Percentiles rank a stretch among this genome's conserved stretches.
Evolutionary conservation across 2,113 vertebrate species (phyloP).

Genomic region (Eupsittula cactorum): DNA sequence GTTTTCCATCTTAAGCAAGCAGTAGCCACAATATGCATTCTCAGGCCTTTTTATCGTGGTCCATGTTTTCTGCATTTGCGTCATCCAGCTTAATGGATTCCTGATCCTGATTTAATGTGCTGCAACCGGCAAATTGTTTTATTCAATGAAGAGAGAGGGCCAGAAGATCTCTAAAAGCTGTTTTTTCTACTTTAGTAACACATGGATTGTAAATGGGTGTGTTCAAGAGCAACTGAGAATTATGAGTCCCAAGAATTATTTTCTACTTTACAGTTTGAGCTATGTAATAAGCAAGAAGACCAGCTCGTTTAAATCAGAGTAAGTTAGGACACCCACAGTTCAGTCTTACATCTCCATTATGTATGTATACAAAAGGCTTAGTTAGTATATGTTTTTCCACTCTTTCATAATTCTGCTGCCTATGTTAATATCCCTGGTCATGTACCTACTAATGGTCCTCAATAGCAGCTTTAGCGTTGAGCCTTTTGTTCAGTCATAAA

Average conservation of each 20-base stretch:
- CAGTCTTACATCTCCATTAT: neutral
- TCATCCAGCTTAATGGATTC: neutral
- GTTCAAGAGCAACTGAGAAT: neutral
- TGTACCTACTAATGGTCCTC: neutral
- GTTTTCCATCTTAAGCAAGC: neutral
- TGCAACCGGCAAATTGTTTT: neutral
- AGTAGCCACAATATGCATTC: neutral
- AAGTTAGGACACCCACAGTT: neutral
- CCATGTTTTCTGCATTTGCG: rapidly evolving
- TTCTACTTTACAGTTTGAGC: neutral
- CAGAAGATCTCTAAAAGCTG: neutral
- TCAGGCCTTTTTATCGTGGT: neutral
- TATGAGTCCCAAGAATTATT: neutral
- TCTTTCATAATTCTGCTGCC: neutral
- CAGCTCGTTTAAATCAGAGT: neutral
- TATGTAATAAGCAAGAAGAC: neutral
- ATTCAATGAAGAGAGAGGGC: neutral
- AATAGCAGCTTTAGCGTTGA: neutral
- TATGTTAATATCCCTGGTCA: neutral
- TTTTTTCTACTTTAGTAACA: neutral
- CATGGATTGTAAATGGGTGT: neutral
- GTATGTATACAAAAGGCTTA: neutral
- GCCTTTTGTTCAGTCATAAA: neutral
- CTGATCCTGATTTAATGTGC: neutral
- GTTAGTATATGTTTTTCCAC: neutral